These are phyloP conservation scores for Dipodomys spectabilis DNA, from an alignment of 2,113 vertebrate genomes.

Conservation along the genomic window DNA sequence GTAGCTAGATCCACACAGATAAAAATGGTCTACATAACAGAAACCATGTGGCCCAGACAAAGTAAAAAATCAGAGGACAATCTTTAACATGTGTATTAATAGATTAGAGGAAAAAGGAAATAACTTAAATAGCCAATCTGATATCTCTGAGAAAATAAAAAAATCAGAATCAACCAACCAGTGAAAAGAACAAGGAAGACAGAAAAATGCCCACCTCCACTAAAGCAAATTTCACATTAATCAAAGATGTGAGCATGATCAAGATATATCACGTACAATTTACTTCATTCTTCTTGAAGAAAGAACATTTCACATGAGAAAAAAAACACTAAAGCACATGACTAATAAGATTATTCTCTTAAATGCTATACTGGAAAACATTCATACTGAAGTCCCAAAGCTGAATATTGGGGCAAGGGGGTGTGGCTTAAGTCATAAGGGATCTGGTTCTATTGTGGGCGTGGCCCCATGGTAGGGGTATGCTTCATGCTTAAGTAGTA, in stretches of 20 bases:
- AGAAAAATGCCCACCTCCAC: not conserved
- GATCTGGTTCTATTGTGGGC: too few relatives aligned
- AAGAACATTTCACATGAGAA: not conserved
- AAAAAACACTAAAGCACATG: not conserved
- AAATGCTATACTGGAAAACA: not conserved
- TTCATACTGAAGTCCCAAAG: not conserved
- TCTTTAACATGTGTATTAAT: not conserved
- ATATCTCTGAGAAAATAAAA: constrained; percentile 2
- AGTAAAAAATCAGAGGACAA: not conserved
- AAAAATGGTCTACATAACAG: not conserved
- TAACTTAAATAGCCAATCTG: not conserved
- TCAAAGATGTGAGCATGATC: not conserved
- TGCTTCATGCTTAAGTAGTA: too few relatives aligned
- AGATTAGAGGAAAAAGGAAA: not conserved
- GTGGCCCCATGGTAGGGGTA: too few relatives aligned
- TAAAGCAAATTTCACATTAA: constrained; percentile 41
- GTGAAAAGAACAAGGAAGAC: not conserved
- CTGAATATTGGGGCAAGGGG: too few relatives aligned
- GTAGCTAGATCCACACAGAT: not conserved
- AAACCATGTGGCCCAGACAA: not conserved
- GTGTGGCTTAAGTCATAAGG: too few relatives aligned
- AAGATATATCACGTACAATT: not conserved
- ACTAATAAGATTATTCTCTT: too few relatives aligned
- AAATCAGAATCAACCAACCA: not conserved
- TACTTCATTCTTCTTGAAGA: not conserved